These are phyloP conservation scores for Lanistes nyassanus DNA, from an alignment of 1,140 invertebrate species.

Conservation along the genomic window DNA sequence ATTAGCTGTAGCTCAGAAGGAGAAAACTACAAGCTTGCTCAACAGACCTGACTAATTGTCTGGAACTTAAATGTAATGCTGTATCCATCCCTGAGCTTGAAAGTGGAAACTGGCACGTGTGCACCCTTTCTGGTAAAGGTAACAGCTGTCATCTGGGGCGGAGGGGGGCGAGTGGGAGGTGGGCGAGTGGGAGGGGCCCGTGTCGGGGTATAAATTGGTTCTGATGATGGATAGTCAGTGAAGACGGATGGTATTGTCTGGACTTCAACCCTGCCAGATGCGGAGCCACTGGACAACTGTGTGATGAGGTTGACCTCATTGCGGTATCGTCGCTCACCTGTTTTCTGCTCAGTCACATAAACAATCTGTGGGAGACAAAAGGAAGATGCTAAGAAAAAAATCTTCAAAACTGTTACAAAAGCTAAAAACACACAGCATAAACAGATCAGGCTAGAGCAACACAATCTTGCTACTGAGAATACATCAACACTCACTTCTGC, in stretches of 20 bases:
- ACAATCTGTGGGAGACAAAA: constrained; percentile 16
- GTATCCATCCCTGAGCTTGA: constrained; percentile 20
- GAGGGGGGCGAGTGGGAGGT: background rate
- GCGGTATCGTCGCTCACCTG: background rate
- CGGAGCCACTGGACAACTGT: background rate
- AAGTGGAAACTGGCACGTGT: background rate
- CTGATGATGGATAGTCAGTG: background rate
- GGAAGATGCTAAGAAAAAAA: background rate
- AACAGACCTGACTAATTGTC: constrained; percentile 80
- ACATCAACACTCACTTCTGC: constrained; percentile 40
- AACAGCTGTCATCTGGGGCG: constrained; percentile 9
- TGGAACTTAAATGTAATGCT: constrained; percentile 45
- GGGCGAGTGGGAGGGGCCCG: background rate
- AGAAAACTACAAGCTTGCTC: too few species aligned
- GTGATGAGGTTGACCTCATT: constrained; percentile 33
- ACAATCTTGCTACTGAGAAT: background rate
- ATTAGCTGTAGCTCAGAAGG: too few species aligned
- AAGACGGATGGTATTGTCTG: constrained; percentile 8
- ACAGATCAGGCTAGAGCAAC: background rate
- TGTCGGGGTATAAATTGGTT: background rate
- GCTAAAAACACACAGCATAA: background rate
- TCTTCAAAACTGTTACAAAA: background rate
- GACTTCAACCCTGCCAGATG: background rate
- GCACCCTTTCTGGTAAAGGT: constrained; percentile 22
- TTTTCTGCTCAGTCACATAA: constrained; percentile 9